These are phyloP conservation scores for Drosophila eohydei DNA, from an alignment of 2,888 invertebrate species.

Conservation along the genomic window DNA sequence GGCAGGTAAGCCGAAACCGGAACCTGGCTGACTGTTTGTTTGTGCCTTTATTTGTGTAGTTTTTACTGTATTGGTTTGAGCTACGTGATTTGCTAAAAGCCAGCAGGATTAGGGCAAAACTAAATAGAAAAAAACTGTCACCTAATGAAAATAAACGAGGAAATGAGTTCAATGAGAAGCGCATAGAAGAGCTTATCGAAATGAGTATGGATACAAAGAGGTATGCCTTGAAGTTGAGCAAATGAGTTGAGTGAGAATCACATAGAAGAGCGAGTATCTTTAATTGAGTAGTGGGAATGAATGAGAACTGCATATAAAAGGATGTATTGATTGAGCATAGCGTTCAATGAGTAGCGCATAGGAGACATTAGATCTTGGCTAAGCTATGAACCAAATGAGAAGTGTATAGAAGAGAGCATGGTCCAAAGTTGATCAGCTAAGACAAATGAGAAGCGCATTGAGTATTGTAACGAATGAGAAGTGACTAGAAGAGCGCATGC, in stretches of 20 bases:
- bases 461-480: neutral
- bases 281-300: no score
- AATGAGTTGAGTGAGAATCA: neutral
- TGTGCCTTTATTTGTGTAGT: conserved; percentile 22
- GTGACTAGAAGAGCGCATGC: neutral
- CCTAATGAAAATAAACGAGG: conserved; percentile 63
- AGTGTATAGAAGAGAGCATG: neutral
- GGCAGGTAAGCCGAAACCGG: conserved; percentile 30
- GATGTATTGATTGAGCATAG: neutral
- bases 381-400: neutral
- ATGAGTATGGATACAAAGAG: no score
- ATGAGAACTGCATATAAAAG: neutral
- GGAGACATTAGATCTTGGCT: neutral
- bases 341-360: neutral
- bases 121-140: conserved; percentile 19
- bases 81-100: conserved; percentile 74
- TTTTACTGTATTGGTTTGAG: conserved; percentile 14
- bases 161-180: neutral
- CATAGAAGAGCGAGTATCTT: no score
- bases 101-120: conserved; percentile 59
- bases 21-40: conserved; percentile 10
- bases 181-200: neutral
- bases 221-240: no score
- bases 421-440: no score
- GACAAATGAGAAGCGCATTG: neutral